Evolutionary conservation across 2,888 invertebrate genomes (phyloP), one percentile per base, ranked within the genome.

Genomic region (Ecliptopera silaceata): DNA sequence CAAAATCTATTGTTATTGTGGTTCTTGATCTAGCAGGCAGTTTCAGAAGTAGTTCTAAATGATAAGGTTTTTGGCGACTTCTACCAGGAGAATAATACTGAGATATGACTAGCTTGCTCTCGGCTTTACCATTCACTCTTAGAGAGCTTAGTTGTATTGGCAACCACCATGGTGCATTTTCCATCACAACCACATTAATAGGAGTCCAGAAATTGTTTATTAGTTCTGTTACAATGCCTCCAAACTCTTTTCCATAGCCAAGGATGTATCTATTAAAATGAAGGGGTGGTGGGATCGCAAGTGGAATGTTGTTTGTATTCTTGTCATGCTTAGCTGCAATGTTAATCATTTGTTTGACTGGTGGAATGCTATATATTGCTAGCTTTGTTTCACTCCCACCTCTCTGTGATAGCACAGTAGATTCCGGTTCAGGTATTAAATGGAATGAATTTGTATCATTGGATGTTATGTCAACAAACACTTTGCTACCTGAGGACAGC

Each of bases 161-260:
- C 32, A 97, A 92, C 89, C 95, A 96, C 97, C 97, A 98, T 0
- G 97, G 97, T 66, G 99, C 94, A 81, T 97, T 96, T 88, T 99
- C 98, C 79, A 98, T 92, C 56, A 98, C 92, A 47, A 98, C 93
- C 34, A 98, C 92, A 70, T 96, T 94, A 51, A 98, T 86, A 0
- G 93, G 75, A 52, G 92, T 92, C 93, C 95, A 95, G 70, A 96
- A 95, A 66, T 95, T 95, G 76, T 98, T 98, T 56, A 94, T 94
- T 46, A 98, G 88, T 80, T 96, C 95, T 17, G 96, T 96, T 0
- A 96, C 95, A 69, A 99, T 95, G 46, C 97, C 97, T 10, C 98
- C 98, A 73, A 94, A 94, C 81, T 98, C 97, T 85, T 98, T 96
- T 0, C 98, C 98, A 88, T 96, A 97, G 2, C 98, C 98, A 13